Conservation (phyloP, 2,113 vertebrate genomes). For the Tetrax tetrax region DNA sequence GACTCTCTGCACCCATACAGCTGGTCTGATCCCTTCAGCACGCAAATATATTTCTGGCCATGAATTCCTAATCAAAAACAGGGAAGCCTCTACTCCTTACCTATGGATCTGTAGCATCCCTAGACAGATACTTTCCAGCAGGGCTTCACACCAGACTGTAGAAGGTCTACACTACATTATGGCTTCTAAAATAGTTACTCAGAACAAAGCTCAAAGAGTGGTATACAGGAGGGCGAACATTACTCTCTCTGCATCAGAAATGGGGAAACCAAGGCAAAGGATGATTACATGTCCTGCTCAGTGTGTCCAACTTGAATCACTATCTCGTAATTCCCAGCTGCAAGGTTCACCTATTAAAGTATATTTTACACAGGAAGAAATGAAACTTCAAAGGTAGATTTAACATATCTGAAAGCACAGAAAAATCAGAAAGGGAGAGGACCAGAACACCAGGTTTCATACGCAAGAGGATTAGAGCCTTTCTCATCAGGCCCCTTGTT, state of each 20-base stretch:
- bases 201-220: neutral
- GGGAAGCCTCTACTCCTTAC: neutral
- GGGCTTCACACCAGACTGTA: neutral
- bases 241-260: neutral
- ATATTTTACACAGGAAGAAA: neutral
- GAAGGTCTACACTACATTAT: neutral
- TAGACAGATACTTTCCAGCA: neutral
- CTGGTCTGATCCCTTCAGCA: neutral
- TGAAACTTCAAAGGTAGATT: neutral
- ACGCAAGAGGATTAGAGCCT: neutral
- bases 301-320: neutral
- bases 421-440: neutral
- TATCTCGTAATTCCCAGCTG: neutral
- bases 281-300: neutral
- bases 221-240: fast-evolving
- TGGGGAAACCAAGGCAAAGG: neutral
- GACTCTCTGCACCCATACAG: neutral
- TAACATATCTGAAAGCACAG: conserved; percentile 7
- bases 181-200: neutral
- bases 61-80: neutral
- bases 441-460: neutral
- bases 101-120: neutral
- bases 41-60: neutral
- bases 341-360: neutral
- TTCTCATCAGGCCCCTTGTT: neutral